phyloP scores from a whole-genome alignment of 2,888 invertebrate genomes.

The Apodemia mormo region DNA sequence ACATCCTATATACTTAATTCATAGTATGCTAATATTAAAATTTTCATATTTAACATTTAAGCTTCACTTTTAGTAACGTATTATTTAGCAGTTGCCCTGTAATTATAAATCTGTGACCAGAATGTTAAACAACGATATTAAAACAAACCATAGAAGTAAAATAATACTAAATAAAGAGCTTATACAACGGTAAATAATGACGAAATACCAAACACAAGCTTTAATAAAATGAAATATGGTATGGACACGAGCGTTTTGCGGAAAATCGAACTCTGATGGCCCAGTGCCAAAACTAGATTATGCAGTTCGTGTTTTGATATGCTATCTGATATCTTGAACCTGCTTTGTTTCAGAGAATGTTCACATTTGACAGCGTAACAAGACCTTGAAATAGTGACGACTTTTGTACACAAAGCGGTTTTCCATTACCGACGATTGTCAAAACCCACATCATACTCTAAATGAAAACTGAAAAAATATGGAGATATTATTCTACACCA shows the following conservation, averaged over 20 bases:
- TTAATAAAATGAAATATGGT: conserved; percentile 17
- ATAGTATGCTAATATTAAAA: no score
- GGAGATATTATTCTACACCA: no score
- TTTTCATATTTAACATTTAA: no score
- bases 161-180: conserved; percentile 1
- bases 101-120: background rate
- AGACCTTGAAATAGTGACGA: background rate
- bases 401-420: conserved; percentile 1
- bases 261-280: conserved; percentile 17
- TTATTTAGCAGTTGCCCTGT: background rate
- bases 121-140: background rate
- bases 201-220: conserved; percentile 4
- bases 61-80: no score
- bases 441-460: background rate
- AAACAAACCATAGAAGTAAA: background rate
- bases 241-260: conserved; percentile 21
- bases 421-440: background rate
- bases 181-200: background rate
- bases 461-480: background rate
- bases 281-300: conserved; percentile 1
- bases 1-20: no score
- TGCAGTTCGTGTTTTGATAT: conserved; percentile 14
- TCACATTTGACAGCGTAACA: conserved; percentile 1
- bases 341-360: background rate
- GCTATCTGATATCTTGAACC: background rate